Evolutionary conservation across 2,888 invertebrate species (phyloP).

Genomic region (Antheraea assamensis): DNA sequence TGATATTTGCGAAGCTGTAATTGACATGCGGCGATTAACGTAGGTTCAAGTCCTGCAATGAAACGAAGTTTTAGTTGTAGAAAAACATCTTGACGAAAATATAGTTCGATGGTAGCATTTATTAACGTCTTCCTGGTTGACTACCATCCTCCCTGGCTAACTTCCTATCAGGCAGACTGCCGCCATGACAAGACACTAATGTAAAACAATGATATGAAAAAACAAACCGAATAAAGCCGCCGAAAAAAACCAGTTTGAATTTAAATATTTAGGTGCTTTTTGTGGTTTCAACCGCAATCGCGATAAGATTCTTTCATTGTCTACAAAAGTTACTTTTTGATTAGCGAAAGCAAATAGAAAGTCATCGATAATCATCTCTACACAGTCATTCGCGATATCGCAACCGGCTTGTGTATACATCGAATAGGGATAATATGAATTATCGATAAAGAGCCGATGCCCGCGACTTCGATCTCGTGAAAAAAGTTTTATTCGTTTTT

Average conservation of each 20-base stretch:
- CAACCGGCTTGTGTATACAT: conserved; percentile 33
- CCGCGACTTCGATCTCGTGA: background rate
- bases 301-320: conserved; percentile 16
- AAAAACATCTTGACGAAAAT: too few relatives aligned
- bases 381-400: conserved; percentile 40
- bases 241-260: background rate
- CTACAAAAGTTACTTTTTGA: conserved; percentile 31
- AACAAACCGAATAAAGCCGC: background rate
- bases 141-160: too few relatives aligned
- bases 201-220: background rate
- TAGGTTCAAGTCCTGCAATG: too few relatives aligned
- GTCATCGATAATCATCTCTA: conserved; percentile 43
- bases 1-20: too few relatives aligned
- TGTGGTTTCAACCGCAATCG: background rate
- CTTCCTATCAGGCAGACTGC: too few relatives aligned
- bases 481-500: background rate
- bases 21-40: too few relatives aligned
- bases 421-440: conserved; percentile 28
- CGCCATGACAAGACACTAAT: too few relatives aligned
- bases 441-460: conserved; percentile 12
- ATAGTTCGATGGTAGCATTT: too few relatives aligned
- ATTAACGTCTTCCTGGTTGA: too few relatives aligned
- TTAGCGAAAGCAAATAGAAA: conserved; percentile 63
- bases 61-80: too few relatives aligned
- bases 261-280: background rate